These are phyloP conservation scores for Chironomus riparius DNA, from an alignment of 2,888 invertebrate genomes.

Conservation along the genomic window DNA sequence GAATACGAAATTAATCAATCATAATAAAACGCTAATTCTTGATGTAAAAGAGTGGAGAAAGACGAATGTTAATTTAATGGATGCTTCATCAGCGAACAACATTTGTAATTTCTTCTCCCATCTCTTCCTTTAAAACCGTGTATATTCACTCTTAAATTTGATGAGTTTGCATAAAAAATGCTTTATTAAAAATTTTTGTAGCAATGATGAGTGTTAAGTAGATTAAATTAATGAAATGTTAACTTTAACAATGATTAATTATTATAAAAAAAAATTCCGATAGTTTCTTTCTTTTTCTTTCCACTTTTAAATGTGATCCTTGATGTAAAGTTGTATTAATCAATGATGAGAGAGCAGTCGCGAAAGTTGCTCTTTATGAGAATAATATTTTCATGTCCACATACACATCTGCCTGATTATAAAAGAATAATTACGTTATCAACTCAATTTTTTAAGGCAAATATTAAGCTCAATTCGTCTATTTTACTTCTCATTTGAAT, in stretches of 20 bases:
- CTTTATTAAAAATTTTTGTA: not conserved
- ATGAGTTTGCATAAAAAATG: conserved; percentile 17
- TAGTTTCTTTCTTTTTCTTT: not conserved
- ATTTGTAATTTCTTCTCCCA: not conserved
- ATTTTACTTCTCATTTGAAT: not conserved
- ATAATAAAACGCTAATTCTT: conserved; percentile 22
- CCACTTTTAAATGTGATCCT: not conserved
- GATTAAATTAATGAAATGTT: conserved; percentile 22
- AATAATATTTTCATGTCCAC: too few relatives aligned
- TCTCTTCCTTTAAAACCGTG: not conserved
- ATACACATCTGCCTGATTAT: too few relatives aligned
- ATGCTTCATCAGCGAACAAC: conserved; percentile 2
- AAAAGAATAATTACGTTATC: not conserved
- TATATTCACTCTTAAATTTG: conserved; percentile 18
- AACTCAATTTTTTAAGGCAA: not conserved
- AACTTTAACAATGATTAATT: conserved; percentile 20
- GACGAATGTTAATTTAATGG: conserved; percentile 6
- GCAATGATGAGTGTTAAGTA: conserved; percentile 20
- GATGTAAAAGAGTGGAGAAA: not conserved
- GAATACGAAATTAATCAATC: conserved; percentile 16
- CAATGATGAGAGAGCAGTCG: too few relatives aligned
- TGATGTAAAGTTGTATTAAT: too few relatives aligned
- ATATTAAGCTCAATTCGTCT: not conserved
- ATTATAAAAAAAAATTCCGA: not conserved
- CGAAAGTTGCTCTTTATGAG: too few relatives aligned